A percentile compares a stretch with the other conserved stretches of the same genome.
These are phyloP conservation scores for Mustela nigripes DNA, from an alignment of 2,113 vertebrate genomes.

Conservation along the genomic window DNA sequence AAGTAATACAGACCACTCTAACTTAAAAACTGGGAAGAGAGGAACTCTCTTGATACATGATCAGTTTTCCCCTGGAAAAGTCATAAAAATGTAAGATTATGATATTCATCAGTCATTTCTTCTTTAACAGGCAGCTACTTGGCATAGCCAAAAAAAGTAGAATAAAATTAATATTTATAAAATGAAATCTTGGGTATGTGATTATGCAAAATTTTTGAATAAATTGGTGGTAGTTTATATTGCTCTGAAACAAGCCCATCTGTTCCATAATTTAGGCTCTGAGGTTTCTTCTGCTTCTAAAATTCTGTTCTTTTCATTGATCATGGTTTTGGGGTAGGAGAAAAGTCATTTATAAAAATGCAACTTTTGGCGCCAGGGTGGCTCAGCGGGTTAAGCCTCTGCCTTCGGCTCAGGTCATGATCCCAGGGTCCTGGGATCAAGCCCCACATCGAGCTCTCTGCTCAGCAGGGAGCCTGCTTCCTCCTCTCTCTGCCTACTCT, in stretches of 20 bases:
- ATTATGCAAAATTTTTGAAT: constrained; percentile 57
- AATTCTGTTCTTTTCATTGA: constrained; percentile 38
- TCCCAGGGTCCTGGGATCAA: too few species aligned
- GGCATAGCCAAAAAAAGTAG: neutral
- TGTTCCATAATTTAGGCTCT: constrained; percentile 50
- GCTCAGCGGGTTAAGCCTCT: too few species aligned
- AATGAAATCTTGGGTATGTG: neutral
- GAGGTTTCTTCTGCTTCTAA: neutral
- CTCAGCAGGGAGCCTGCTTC: too few species aligned
- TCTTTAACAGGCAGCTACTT: constrained; percentile 13
- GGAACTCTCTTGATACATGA: neutral
- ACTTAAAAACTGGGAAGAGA: constrained; percentile 13
- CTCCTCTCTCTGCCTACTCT: too few species aligned
- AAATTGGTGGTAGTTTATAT: constrained; percentile 48
- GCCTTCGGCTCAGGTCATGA: too few species aligned
- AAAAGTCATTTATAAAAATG: neutral
- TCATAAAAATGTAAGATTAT: constrained; percentile 24
- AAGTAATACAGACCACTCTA: neutral
- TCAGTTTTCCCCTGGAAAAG: neutral
- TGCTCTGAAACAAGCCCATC: constrained; percentile 48
- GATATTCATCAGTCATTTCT: neutral
- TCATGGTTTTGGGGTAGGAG: neutral
- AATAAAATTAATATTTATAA: constrained; percentile 51
- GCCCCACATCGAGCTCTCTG: too few species aligned
- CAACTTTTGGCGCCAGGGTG: neutral